Evolutionary conservation across 1,140 invertebrate species (phyloP).

Genomic region (Cyrtorhinus lividipennis): DNA sequence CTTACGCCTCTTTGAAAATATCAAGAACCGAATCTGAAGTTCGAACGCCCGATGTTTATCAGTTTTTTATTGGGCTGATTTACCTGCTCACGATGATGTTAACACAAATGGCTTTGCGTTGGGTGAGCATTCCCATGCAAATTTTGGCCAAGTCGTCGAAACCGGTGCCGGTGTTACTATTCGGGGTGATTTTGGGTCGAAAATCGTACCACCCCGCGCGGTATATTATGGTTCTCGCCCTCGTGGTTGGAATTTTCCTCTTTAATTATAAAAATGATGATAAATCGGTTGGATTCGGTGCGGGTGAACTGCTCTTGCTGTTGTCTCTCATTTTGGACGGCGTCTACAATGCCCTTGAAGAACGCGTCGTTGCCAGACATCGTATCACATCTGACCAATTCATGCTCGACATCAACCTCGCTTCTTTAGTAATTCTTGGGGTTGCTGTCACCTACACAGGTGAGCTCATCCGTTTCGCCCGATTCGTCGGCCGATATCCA

Average conservation of each 20-base stretch:
- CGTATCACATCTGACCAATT: conserved; percentile 78
- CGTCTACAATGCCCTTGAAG: conserved; percentile 66
- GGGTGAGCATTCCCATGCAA: conserved; percentile 95
- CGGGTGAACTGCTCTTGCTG: conserved; percentile 73
- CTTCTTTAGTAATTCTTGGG: conserved; percentile 55
- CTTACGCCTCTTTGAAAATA: conserved; percentile 38
- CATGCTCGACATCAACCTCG: conserved; percentile 93
- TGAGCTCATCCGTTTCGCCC: conserved; percentile 63
- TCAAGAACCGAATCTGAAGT: conserved; percentile 41
- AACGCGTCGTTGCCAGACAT: conserved; percentile 72
- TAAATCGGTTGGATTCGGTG: conserved; percentile 44
- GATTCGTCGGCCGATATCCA: conserved; percentile 70
- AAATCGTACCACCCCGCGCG: conserved; percentile 75
- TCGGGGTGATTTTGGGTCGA: conserved; percentile 81
- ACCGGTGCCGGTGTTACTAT: conserved; percentile 93
- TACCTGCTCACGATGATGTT: conserved; percentile 92
- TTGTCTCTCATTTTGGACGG: conserved; percentile 91
- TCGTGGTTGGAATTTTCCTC: conserved; percentile 78
- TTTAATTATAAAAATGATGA: conserved; percentile 84
- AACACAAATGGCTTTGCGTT: conserved; percentile 89
- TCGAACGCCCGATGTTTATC: conserved; percentile 55
- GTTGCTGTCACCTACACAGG: conserved; percentile 61
- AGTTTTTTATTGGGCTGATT: conserved; percentile 64
- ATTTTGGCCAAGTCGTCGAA: conserved; percentile 96
- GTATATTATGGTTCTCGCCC: conserved; percentile 82